phyloP scores from a whole-genome alignment of 2,113 vertebrate genomes.

The Meles meles region DNA sequence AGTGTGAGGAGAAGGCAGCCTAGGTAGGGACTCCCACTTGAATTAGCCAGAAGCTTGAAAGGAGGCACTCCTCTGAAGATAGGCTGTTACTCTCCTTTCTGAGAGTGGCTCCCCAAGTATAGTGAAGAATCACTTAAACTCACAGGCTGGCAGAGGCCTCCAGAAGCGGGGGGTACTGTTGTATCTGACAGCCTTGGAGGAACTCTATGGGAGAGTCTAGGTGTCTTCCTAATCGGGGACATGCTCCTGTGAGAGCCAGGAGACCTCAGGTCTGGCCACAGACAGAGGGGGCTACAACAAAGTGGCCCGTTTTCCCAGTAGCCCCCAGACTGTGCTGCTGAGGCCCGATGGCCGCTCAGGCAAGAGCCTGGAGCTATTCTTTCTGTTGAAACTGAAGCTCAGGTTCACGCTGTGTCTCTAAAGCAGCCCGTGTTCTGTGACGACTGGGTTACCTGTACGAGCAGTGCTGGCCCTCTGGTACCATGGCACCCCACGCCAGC shows the following conservation, averaged over 20 bases:
- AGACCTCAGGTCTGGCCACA: not conserved
- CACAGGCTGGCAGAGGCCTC: no score
- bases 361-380: not conserved
- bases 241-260: not conserved
- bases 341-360: not conserved
- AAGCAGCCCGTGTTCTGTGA: not conserved
- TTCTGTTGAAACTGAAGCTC: not conserved
- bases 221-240: not conserved
- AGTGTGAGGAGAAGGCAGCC: not conserved
- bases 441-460: not conserved
- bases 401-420: rapidly evolving
- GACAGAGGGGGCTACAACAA: not conserved
- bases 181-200: no score
- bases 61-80: not conserved
- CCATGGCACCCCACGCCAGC: rapidly evolving
- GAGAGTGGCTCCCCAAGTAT: not conserved
- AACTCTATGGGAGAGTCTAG: not conserved
- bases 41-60: no score
- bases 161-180: not conserved
- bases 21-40: not conserved
- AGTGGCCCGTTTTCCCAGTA: not conserved
- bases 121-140: not conserved
- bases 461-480: no score
- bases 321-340: rapidly evolving
- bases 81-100: not conserved